phyloP scores from a whole-genome alignment of 2,797 vertebrate genomes.

The Lacerta bilineata region DNA sequence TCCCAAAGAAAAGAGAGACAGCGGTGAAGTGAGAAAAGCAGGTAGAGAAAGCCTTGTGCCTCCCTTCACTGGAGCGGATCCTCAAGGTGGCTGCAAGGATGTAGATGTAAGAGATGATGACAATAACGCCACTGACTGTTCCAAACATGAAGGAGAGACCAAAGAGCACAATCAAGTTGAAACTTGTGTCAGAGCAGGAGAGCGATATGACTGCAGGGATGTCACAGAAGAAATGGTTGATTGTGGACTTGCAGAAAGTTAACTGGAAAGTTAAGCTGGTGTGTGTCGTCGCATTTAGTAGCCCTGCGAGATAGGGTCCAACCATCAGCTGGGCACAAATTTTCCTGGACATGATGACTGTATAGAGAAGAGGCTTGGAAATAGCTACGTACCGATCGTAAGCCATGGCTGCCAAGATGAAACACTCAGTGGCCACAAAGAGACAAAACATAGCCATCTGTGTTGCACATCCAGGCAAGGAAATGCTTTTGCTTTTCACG shows the following conservation, averaged over 20 bases:
- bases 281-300: neutral
- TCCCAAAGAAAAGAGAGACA: slow-evolving; percentile 50
- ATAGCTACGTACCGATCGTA: slow-evolving; percentile 25
- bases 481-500: slow-evolving; percentile 1
- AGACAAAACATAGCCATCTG: slow-evolving; percentile 20
- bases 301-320: neutral
- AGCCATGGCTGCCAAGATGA: slow-evolving; percentile 23
- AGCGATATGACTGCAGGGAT: slow-evolving; percentile 31
- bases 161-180: slow-evolving; percentile 15
- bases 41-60: slow-evolving; percentile 10
- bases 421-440: neutral
- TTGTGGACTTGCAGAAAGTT: slow-evolving; percentile 48
- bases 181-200: slow-evolving; percentile 22
- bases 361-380: slow-evolving; percentile 22
- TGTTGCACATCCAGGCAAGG: neutral
- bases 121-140: neutral
- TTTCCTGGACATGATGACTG: slow-evolving; percentile 13
- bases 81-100: slow-evolving; percentile 48
- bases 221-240: slow-evolving; percentile 63
- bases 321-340: neutral
- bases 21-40: slow-evolving; percentile 39
- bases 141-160: neutral
- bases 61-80: slow-evolving; percentile 13
- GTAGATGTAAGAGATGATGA: slow-evolving; percentile 45
- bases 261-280: slow-evolving; percentile 16